Evolutionary conservation across 2,888 invertebrate species (phyloP), one percentile per base, ranked within the genome.

Genomic region (Graphium colonna): DNA sequence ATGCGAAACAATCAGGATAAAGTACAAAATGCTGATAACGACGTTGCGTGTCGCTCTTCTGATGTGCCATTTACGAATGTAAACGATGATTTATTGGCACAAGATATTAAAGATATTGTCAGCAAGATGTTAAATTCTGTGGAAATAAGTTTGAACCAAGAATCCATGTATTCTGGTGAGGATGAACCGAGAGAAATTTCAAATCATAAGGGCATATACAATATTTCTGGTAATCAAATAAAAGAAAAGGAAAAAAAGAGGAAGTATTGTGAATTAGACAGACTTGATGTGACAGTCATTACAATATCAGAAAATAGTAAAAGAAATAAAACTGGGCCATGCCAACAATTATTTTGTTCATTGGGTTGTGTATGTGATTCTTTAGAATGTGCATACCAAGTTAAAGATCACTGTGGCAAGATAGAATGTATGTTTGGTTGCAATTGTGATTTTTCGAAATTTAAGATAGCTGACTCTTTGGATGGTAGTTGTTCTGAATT

Each of bases 281-380:
- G 93, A 59, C 83, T 94, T 33, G 93, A 92, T 76, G 93, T 94
- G 7, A 94, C 93, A 55, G 90, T 94, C 28, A 93, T 94, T 49
- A 91, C 91, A 66, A 81, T 84, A 54, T 71, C 82, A 21, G 76
- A 81, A 51, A 68, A 64, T 7, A 56, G 58, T 16, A 57, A 64
- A 45, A 61, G 61, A 28, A 56, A 57, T 18, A 47, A 55, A 31
- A 31, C 13, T 7, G 59, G 58, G 39, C 52, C 57, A 13, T 94
- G 94, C 67, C 59, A 57, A 0, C 91, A 93, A 62, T 77, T 82
- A 4, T 84, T 75, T 71, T 95, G 95, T 67, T 73, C 73, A 54
- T 73, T 94, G 51, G 95, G 94, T 3, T 95, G 95, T 69, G 70
- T 95, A 36, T 95, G 95, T 67, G 81, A 86, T 46, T 93, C 93